Evolutionary conservation across 2,113 vertebrate species (phyloP).

Genomic region (Rallus limicola): DNA sequence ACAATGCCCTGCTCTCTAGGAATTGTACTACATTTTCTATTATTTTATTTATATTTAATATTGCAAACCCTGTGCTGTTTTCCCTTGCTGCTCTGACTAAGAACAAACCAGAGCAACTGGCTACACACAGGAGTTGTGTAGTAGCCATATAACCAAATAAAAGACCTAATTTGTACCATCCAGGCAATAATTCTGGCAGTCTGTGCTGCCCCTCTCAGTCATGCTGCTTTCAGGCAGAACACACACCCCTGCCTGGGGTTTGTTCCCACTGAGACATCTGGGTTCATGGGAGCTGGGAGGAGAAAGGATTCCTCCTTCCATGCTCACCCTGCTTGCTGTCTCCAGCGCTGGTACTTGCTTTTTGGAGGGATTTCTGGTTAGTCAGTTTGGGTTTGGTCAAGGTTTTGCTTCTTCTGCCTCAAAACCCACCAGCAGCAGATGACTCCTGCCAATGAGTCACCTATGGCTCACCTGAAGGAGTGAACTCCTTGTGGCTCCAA

Average conservation of each 20-base stretch:
- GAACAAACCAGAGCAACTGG: background rate
- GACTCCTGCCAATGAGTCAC: background rate
- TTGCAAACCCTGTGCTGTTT: background rate
- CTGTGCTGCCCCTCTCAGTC: background rate
- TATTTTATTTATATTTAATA: background rate
- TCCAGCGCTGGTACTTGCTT: rapidly evolving
- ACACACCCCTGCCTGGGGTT: background rate
- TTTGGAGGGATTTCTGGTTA: background rate
- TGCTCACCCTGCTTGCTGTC: background rate
- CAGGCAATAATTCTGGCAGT: background rate
- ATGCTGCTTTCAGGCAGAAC: background rate
- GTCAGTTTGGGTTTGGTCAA: background rate
- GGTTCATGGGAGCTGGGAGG: background rate
- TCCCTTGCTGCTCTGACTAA: background rate
- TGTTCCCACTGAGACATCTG: background rate
- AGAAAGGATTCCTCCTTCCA: background rate
- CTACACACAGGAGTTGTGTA: background rate
- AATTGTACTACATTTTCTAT: background rate
- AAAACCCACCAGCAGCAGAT: background rate
- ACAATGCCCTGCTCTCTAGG: background rate
- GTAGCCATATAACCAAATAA: background rate
- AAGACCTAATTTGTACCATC: background rate
- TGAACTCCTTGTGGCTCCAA: background rate
- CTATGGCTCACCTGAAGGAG: background rate
- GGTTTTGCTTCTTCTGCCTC: background rate